Evolutionary conservation across 2,888 invertebrate genomes (phyloP), one percentile per base, ranked within the genome.

Genomic region (Catocala fraxini): DNA sequence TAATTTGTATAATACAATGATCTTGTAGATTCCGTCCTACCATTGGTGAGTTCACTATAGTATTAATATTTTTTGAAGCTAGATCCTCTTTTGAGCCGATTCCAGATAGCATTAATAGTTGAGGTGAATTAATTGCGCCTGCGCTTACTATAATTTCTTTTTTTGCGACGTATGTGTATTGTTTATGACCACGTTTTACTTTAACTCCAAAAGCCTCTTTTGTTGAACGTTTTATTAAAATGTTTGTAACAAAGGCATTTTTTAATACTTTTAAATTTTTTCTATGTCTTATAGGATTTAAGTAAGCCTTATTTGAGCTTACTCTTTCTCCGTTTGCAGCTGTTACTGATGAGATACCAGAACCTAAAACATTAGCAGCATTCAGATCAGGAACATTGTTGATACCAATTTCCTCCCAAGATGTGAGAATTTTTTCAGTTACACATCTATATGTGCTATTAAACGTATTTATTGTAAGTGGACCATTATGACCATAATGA

Each of bases 291-390:
- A 73, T 54, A 9, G 75, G 79, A 5, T 86, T 75, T 0, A 95
- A 77, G 71, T 92, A 96, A 33, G 93, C 90, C 60, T 87, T 96
- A 96, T 5, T 97, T 96, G 34, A 97, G 65, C 95, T 95, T 69
- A 87, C 88, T 64, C 95, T 86, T 66, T 80, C 78, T 0, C 95
- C 95, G 52, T 84, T 82, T 48, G 89, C 88, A 71, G 94, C 89
- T 41, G 94, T 95, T 10, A 81, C 93, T 73, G 91, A 90, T 0
- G 88, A 70, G 48, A 89, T 88, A 0, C 95, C 94, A 10, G 95
- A 94, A 4, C 95, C 95, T n/a, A 91, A 71, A 53, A 88, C 86
- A 11, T 90, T 84, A 7, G 87, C 86, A 4, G 89, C 85, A 75
- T 95, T 92, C 33, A 89, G 63, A 63, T 95, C 91, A 57, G 85